Percentiles rank a stretch among this genome's conserved stretches.
Evolutionary conservation across 2,888 invertebrate species (phyloP).

Genomic region (Ceriagrion tenellum): DNA sequence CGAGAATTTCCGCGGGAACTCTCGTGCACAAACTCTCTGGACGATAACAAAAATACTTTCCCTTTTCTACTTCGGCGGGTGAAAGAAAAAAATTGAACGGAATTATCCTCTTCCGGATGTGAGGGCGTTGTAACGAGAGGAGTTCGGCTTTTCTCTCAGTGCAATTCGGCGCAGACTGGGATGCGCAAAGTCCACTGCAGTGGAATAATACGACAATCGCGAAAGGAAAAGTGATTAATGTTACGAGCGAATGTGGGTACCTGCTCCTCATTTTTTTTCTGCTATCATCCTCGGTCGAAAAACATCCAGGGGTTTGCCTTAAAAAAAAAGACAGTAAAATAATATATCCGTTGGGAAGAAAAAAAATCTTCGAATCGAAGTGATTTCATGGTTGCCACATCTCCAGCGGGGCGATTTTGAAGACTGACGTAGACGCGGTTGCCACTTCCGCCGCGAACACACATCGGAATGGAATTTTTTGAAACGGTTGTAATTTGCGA

Average conservation of each 20-base stretch:
- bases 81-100: neutral
- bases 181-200: neutral
- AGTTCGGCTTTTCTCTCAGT: neutral
- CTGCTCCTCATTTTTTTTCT: neutral
- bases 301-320: neutral
- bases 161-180: neutral
- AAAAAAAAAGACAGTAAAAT: neutral
- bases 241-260: neutral
- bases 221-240: neutral
- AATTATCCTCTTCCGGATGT: neutral
- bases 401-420: neutral
- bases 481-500: neutral
- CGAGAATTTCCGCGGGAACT: too few species aligned
- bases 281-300: neutral
- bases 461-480: conserved; percentile 6
- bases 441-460: neutral
- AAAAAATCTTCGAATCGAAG: neutral
- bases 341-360: neutral
- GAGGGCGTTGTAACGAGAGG: neutral
- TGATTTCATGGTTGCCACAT: neutral
- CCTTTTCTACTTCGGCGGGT: too few species aligned
- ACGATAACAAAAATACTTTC: too few species aligned
- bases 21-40: too few species aligned
- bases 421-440: neutral
- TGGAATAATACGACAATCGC: neutral